A percentile compares a stretch with the other conserved stretches of the same genome.
These are phyloP conservation scores for Andrena camellia DNA, from an alignment of 2,888 invertebrate genomes.

Conservation along the genomic window DNA sequence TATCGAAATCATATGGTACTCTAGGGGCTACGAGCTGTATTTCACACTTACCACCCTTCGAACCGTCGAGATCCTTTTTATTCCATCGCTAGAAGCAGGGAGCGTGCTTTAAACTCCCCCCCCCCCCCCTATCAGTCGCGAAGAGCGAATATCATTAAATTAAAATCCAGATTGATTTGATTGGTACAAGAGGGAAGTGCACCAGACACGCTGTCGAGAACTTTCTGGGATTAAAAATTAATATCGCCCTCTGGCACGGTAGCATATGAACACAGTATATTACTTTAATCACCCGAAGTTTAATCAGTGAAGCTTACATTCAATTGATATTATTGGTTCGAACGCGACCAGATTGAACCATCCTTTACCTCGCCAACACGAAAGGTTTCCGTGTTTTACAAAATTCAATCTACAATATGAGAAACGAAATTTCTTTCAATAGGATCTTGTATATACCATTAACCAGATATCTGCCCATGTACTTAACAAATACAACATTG, in stretches of 20 bases:
- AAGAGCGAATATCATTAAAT: slow-evolving; percentile 1
- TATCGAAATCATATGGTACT: slow-evolving; percentile 30
- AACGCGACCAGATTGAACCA: background rate
- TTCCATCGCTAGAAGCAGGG: background rate
- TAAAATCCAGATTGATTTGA: slow-evolving; percentile 23
- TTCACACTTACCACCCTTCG: background rate
- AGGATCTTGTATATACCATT: too few relatives aligned
- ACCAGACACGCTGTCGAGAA: background rate
- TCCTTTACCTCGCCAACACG: background rate
- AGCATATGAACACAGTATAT: background rate
- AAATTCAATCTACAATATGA: too few relatives aligned
- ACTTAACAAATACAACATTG: too few relatives aligned
- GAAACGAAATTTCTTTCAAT: too few relatives aligned
- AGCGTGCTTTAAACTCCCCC: background rate
- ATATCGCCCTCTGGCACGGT: background rate
- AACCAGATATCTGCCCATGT: too few relatives aligned
- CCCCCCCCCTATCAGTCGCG: background rate
- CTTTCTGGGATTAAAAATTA: slow-evolving; percentile 4
- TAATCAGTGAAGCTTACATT: background rate
- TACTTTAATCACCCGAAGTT: background rate
- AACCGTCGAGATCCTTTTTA: slow-evolving; percentile 17
- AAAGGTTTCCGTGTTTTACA: background rate
- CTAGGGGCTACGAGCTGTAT: slow-evolving; percentile 15
- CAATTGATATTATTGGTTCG: background rate
- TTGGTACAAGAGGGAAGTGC: background rate